Conservation (phyloP, 2,888 invertebrate genomes). For the Conus canariensis region DNA sequence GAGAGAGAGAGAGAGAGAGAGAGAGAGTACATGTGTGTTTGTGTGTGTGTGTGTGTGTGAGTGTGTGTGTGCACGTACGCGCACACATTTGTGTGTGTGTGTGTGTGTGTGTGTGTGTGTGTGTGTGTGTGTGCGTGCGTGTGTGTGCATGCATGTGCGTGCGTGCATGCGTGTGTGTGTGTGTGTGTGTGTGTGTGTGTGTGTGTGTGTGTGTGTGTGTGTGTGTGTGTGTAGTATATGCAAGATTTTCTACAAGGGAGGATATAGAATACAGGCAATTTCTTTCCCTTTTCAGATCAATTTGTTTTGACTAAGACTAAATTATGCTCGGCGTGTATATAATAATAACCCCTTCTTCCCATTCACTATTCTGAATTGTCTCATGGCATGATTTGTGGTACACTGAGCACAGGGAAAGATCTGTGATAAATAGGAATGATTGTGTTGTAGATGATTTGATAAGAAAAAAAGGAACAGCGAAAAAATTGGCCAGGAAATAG, state of each 20-base stretch:
- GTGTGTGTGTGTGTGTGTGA: background rate
- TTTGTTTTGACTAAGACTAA: no score
- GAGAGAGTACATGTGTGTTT: background rate
- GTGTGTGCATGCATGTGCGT: slow-evolving; percentile 16
- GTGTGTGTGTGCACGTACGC: background rate
- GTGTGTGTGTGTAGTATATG: background rate
- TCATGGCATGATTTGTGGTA: no score
- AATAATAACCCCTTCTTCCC: background rate
- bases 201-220: slow-evolving; percentile 20
- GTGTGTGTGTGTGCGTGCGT: slow-evolving; percentile 25
- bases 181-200: slow-evolving; percentile 31
- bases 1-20: background rate
- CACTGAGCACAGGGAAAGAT: background rate
- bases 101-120: slow-evolving; percentile 29
- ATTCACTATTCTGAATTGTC: background rate
- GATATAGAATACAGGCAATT: no score
- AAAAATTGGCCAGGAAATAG: no score
- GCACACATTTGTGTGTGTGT: background rate
- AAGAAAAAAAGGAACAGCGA: no score
- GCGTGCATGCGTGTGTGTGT: background rate
- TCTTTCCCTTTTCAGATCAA: no score
- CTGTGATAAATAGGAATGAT: background rate
- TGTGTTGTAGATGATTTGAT: no score
- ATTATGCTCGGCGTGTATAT: background rate
- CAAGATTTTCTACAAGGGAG: no score